A percentile compares a stretch with the other conserved stretches of the same genome.
phyloP scores from a whole-genome alignment of 2,113 vertebrate genomes.

The Rhizomys pruinosus region DNA sequence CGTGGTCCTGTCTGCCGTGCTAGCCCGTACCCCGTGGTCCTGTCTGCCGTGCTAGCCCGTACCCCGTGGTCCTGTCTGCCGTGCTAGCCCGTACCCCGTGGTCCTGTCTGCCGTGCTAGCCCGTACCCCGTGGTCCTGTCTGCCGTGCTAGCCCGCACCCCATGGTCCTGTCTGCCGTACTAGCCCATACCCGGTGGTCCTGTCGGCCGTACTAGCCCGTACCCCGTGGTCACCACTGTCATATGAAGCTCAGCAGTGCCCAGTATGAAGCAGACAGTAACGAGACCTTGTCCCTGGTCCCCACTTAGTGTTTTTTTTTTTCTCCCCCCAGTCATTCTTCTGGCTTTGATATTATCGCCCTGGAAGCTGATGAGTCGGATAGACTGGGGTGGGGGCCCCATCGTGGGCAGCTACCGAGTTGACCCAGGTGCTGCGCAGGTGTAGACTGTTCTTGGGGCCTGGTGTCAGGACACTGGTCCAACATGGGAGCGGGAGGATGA shows the following conservation, averaged over 20 bases:
- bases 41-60: neutral
- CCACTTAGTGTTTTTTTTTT: neutral
- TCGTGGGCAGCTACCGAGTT: neutral
- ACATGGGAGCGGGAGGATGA: neutral
- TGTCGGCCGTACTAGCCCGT: neutral
- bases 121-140: neutral
- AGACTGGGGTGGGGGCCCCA: neutral
- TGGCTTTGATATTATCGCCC: neutral
- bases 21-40: neutral
- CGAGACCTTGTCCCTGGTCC: neutral
- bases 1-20: neutral
- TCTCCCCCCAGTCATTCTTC: neutral
- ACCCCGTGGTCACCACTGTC: neutral
- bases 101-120: neutral
- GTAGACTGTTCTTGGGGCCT: neutral
- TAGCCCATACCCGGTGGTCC: neutral
- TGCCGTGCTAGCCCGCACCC: neutral
- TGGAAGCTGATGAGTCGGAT: neutral
- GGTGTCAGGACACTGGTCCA: neutral
- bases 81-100: neutral
- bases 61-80: neutral
- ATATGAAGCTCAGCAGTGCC: neutral
- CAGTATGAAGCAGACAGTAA: fast-evolving
- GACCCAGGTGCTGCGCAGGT: neutral
- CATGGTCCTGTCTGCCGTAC: neutral